phyloP scores from a whole-genome alignment of 2,113 vertebrate species.

The Rafetus swinhoei region DNA sequence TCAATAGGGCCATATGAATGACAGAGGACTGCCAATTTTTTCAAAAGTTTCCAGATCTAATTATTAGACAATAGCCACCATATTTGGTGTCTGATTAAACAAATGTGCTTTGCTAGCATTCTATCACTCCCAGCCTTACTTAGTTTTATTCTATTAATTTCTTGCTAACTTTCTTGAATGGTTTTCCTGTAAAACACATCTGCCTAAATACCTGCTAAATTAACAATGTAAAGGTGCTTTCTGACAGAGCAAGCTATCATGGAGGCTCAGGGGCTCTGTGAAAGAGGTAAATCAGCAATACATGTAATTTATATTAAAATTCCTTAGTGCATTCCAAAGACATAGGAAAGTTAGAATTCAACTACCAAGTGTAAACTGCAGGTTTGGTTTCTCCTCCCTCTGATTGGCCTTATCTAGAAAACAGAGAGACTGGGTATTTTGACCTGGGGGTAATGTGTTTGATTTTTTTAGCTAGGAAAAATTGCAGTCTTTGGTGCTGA shows the following conservation, averaged over 20 bases:
- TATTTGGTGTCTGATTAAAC: not conserved
- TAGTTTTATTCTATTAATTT: not conserved
- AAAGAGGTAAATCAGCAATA: not conserved
- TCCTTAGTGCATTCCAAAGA: not conserved
- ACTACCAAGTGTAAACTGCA: no score
- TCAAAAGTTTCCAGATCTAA: conserved; percentile 14
- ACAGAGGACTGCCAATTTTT: conserved; percentile 8
- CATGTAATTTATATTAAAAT: not conserved
- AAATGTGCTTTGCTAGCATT: not conserved
- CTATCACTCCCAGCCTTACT: not conserved
- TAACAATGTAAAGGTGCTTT: not conserved
- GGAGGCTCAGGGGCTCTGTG: not conserved
- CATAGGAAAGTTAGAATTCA: not conserved
- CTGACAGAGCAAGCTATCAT: not conserved
- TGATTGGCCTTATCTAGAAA: no score
- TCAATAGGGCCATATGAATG: conserved; percentile 16
- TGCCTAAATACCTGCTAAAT: not conserved
- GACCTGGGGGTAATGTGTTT: not conserved
- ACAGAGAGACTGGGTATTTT: not conserved
- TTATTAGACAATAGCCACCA: conserved; percentile 8
- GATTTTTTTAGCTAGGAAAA: not conserved
- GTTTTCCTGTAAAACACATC: not conserved
- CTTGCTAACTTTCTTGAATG: conserved; percentile 13
- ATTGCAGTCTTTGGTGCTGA: not conserved
- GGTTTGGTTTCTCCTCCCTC: not conserved